Conservation (phyloP, 2,797 vertebrate species). For the Danio kyathit region DNA sequence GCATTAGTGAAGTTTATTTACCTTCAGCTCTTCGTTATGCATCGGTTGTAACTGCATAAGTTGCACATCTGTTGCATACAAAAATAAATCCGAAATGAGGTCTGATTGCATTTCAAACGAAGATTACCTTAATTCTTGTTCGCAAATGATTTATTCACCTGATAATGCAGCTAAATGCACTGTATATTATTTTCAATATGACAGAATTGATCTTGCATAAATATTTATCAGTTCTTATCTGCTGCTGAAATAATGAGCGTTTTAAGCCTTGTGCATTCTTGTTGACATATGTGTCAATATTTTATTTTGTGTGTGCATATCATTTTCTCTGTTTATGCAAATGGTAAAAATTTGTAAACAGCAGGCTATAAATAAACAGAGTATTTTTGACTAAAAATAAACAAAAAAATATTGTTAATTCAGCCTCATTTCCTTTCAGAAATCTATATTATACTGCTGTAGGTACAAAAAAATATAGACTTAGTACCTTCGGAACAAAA, state of each 20-base stretch:
- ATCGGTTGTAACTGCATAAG: conserved; percentile 26
- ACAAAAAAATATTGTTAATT: no score
- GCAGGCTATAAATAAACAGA: no score
- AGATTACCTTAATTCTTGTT: neutral
- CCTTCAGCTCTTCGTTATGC: conserved; percentile 46
- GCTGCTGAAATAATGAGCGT: neutral
- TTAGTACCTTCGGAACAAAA: no score
- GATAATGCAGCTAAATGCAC: neutral
- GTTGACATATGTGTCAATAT: no score
- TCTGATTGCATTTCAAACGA: neutral
- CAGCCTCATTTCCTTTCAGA: no score
- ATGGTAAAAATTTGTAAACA: no score
- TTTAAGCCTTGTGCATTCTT: neutral
- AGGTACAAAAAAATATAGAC: no score
- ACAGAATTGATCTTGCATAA: neutral
- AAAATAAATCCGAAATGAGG: neutral
- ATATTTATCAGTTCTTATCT: neutral
- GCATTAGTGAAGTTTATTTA: conserved; percentile 58
- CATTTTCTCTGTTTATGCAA: no score
- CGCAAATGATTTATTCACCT: conserved; percentile 1
- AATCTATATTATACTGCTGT: no score
- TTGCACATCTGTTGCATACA: neutral
- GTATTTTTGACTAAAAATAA: no score
- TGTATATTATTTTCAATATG: neutral
- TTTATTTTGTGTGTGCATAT: no score